Conservation (phyloP, 2,113 vertebrate genomes). For the Gambusia holbrooki region DNA sequence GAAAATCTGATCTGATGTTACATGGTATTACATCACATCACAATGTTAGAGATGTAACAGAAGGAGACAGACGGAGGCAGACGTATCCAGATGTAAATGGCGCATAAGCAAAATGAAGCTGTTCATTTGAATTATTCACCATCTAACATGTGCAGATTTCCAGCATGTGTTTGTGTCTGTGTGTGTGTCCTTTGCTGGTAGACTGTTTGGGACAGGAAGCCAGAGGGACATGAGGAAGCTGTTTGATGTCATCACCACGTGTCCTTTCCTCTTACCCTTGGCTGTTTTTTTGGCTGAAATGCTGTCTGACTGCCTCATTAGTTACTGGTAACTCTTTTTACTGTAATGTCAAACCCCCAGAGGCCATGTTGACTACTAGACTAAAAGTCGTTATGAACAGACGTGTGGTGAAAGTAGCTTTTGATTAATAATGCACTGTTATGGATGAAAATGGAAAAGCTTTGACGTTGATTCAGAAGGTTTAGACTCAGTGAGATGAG, state of each 20-base stretch:
- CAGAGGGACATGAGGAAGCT: slow-evolving; percentile 53
- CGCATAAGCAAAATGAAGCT: not conserved
- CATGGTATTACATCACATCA: slow-evolving; percentile 60
- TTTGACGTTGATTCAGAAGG: slow-evolving; percentile 1
- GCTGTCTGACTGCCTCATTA: slow-evolving; percentile 57
- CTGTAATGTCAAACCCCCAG: slow-evolving; percentile 48
- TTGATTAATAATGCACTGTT: slow-evolving; percentile 23
- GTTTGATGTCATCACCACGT: slow-evolving; percentile 57
- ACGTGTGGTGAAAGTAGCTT: slow-evolving; percentile 16
- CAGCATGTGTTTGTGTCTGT: not conserved
- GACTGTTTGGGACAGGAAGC: slow-evolving; percentile 26
- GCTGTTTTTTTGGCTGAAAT: slow-evolving; percentile 54
- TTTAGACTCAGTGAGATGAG: not conserved
- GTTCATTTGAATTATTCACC: slow-evolving; percentile 3
- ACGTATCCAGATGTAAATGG: not conserved
- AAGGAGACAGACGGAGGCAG: not conserved
- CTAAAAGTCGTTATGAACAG: slow-evolving; percentile 41
- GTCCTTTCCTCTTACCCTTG: slow-evolving; percentile 60
- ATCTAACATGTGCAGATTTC: slow-evolving; percentile 6
- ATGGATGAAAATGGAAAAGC: slow-evolving; percentile 7
- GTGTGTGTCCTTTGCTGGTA: slow-evolving; percentile 21
- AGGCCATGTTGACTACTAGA: slow-evolving; percentile 46
- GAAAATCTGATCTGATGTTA: slow-evolving; percentile 29
- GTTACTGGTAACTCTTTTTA: slow-evolving; percentile 62
- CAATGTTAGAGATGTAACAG: slow-evolving; percentile 4